Evolutionary conservation across 2,113 vertebrate genomes (phyloP).

Genomic region (Entelurus aequoreus): DNA sequence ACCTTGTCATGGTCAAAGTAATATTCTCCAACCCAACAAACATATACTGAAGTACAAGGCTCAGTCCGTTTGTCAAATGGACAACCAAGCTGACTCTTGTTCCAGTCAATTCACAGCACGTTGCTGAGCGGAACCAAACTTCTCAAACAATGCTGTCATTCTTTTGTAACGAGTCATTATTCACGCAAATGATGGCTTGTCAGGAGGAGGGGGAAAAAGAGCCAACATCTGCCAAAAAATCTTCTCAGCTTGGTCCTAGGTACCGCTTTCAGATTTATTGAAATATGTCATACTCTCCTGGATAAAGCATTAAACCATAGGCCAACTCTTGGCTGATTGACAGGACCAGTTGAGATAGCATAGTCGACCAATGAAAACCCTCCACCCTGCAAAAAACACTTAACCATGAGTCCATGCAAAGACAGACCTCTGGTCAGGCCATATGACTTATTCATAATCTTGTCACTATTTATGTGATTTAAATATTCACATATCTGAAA

Average conservation of each 20-base stretch:
- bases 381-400: slow-evolving; percentile 7
- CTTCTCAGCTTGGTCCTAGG: neutral
- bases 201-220: neutral
- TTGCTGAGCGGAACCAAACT: neutral
- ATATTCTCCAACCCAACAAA: neutral
- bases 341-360: neutral
- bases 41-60: neutral
- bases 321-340: neutral
- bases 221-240: neutral
- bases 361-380: slow-evolving; percentile 6
- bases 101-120: neutral
- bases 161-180: neutral
- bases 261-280: neutral
- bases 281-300: neutral
- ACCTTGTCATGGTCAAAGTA: neutral
- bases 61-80: neutral
- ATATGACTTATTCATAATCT: slow-evolving; percentile 38
- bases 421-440: slow-evolving; percentile 18
- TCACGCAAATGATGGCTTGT: neutral
- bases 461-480: slow-evolving; percentile 28
- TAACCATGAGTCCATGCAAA: slow-evolving; percentile 3
- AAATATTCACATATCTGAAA: slow-evolving; percentile 11
- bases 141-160: neutral
- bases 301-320: neutral
- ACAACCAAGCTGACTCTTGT: neutral